These are phyloP conservation scores for Lasioglossum villosulum DNA, from an alignment of 2,888 invertebrate genomes.

Conservation along the genomic window DNA sequence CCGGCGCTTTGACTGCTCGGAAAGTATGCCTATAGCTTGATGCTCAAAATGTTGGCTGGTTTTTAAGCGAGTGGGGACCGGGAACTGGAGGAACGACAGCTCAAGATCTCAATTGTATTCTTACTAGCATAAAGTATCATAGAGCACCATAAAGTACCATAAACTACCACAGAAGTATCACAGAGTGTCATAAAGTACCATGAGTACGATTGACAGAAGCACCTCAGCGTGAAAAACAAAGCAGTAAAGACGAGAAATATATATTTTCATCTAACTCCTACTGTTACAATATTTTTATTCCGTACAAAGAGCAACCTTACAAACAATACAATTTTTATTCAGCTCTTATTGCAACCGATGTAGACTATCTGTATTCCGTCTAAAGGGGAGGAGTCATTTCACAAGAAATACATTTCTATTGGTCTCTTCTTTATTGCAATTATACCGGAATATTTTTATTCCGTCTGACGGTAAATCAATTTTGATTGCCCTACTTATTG, in stretches of 20 bases:
- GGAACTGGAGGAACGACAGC: not conserved
- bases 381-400: no score
- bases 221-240: not conserved
- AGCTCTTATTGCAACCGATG: no score
- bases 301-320: not conserved
- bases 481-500: not conserved
- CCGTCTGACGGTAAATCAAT: not conserved
- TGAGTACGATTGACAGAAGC: not conserved
- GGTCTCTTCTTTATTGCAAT: no score
- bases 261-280: not conserved
- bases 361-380: no score
- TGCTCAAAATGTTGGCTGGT: not conserved
- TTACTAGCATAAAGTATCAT: not conserved
- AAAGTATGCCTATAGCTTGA: not conserved
- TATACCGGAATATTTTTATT: no score
- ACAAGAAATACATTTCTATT: no score
- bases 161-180: no score
- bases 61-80: not conserved
- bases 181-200: no score
- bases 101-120: not conserved
- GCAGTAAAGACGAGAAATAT: not conserved
- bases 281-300: no score
- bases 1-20: not conserved
- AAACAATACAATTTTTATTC: not conserved
- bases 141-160: no score